These are phyloP conservation scores for Gymnocephalus cernua DNA, from an alignment of 2,113 vertebrate genomes.

Conservation along the genomic window DNA sequence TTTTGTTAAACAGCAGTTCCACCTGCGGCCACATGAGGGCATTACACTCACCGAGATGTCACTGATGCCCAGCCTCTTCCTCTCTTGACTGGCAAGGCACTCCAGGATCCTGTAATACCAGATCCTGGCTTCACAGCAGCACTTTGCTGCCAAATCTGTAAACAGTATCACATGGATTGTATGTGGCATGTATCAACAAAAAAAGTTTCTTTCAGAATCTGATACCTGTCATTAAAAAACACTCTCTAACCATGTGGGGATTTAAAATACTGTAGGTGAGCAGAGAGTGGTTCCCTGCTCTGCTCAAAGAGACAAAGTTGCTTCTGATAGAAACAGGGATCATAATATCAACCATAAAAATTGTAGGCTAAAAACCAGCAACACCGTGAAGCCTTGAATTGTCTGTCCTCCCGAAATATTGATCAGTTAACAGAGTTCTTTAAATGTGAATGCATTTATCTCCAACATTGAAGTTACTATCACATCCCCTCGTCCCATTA, in stretches of 20 bases:
- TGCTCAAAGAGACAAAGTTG: neutral
- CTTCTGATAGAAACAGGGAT: neutral
- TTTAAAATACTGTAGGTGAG: neutral
- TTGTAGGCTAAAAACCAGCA: neutral
- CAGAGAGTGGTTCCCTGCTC: neutral
- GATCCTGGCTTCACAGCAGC: slow-evolving; percentile 83
- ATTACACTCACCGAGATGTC: slow-evolving; percentile 88
- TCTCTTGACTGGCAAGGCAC: slow-evolving; percentile 74
- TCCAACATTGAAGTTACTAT: neutral
- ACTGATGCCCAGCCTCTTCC: slow-evolving; percentile 79
- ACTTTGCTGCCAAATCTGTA: slow-evolving; percentile 85
- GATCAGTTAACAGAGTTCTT: neutral
- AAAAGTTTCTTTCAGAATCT: neutral
- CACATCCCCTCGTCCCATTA: no score
- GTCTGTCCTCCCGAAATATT: neutral
- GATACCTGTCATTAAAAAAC: slow-evolving; percentile 14
- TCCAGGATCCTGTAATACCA: slow-evolving; percentile 91
- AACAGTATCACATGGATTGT: slow-evolving; percentile 32
- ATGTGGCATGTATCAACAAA: neutral
- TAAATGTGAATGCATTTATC: neutral
- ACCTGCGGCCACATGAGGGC: slow-evolving; percentile 51
- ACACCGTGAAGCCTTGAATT: neutral
- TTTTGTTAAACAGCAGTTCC: slow-evolving; percentile 5
- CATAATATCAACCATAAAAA: neutral
- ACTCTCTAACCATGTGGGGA: neutral